Evolutionary conservation across 2,888 invertebrate genomes (phyloP).

Genomic region (Noctua janthina): DNA sequence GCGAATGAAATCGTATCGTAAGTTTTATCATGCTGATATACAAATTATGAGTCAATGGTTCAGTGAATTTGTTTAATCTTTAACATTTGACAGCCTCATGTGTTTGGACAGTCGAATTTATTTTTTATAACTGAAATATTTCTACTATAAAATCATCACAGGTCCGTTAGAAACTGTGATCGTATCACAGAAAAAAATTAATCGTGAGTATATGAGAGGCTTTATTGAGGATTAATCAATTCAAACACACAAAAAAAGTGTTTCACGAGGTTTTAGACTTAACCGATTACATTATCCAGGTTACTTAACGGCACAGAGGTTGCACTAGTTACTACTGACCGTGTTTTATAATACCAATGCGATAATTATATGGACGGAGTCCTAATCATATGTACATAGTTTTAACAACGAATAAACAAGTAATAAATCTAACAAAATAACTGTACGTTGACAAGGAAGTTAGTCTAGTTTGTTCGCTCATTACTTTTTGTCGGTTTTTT

Average conservation of each 20-base stretch:
- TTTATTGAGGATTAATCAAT: conserved; percentile 22
- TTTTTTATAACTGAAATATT: conserved; percentile 17
- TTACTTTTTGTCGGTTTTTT: conserved; percentile 72
- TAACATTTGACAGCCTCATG: not conserved
- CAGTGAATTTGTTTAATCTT: conserved; percentile 5
- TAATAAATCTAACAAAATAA: conserved; percentile 76
- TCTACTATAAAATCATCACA: not conserved
- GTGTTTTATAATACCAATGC: conserved; percentile 61
- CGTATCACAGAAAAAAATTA: not conserved
- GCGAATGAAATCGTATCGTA: conserved; percentile 27
- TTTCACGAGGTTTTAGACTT: conserved; percentile 37
- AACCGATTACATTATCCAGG: conserved; percentile 58
- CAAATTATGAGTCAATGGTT: conserved; percentile 23
- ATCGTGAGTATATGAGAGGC: conserved; percentile 1
- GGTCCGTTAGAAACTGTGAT: conserved; percentile 12
- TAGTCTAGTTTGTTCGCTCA: conserved; percentile 78
- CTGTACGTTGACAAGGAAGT: conserved; percentile 82
- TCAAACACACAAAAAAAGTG: conserved; percentile 34
- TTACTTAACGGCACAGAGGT: conserved; percentile 59
- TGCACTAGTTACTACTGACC: conserved; percentile 47
- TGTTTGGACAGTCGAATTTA: not conserved
- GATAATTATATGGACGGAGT: conserved; percentile 62
- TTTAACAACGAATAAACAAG: conserved; percentile 65
- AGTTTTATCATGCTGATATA: conserved; percentile 33
- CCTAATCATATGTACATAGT: conserved; percentile 60